Percentiles rank a stretch among this genome's conserved stretches.
Evolutionary conservation across 1,140 invertebrate species (phyloP).

Genomic region (Papilio xuthus): DNA sequence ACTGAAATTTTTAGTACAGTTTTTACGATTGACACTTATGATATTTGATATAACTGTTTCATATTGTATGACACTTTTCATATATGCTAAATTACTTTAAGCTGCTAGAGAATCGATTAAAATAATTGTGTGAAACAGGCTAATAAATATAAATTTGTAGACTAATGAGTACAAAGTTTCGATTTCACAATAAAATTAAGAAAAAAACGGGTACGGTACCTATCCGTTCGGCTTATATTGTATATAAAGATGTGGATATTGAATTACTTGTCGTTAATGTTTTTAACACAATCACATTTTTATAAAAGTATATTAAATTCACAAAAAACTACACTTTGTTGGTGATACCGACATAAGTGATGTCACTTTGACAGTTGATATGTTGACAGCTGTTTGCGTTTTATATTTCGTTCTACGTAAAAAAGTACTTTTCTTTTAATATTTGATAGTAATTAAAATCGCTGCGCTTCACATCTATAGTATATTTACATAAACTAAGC

Average conservation of each 20-base stretch:
- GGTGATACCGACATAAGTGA: background rate
- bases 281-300: background rate
- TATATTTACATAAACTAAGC: background rate
- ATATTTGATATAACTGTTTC: background rate
- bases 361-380: background rate
- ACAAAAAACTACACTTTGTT: background rate
- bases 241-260: background rate
- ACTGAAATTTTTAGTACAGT: conserved; percentile 1
- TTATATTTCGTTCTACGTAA: background rate
- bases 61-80: background rate
- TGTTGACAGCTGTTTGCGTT: background rate
- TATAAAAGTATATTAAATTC: background rate
- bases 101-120: background rate
- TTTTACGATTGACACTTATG: background rate
- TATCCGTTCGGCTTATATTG: background rate
- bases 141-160: conserved; percentile 7
- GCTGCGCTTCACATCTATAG: background rate
- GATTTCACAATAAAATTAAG: background rate
- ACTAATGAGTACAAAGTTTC: background rate
- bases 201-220: background rate
- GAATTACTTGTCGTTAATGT: background rate
- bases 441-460: no score
- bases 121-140: background rate
- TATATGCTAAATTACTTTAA: no score
- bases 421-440: background rate